These are phyloP conservation scores for Paracanthobrama guichenoti DNA, from an alignment of 2,113 vertebrate genomes.

Conservation along the genomic window DNA sequence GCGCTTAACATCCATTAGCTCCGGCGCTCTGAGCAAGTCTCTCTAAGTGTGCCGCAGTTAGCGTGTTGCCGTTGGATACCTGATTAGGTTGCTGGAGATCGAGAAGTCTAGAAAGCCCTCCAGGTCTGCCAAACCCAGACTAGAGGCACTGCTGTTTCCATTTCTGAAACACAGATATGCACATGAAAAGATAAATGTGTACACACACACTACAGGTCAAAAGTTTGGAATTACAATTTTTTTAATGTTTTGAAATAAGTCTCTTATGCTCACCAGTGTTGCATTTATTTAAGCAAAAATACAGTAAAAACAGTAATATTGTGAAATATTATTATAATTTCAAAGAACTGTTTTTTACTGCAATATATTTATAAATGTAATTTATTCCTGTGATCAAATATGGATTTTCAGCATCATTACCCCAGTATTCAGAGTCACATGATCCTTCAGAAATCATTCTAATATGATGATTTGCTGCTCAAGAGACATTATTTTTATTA, in stretches of 20 bases:
- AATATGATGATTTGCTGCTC: neutral
- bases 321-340: neutral
- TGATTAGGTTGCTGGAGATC: constrained; percentile 80
- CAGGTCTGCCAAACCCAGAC: constrained; percentile 88
- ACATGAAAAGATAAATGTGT: neutral
- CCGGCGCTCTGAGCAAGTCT: neutral
- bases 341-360: neutral
- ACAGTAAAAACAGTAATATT: neutral
- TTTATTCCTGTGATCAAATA: neutral
- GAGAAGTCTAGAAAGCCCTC: constrained; percentile 88
- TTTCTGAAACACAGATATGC: constrained; percentile 78
- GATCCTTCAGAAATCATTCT: neutral
- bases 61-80: constrained; percentile 73
- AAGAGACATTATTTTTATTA: no score
- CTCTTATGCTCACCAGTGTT: neutral
- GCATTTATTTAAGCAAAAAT: neutral
- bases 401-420: neutral
- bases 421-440: no score
- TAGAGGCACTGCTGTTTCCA: constrained; percentile 92
- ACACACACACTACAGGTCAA: neutral
- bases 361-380: neutral
- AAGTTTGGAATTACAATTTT: neutral
- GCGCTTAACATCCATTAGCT: constrained; percentile 17
- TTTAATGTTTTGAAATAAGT: neutral
- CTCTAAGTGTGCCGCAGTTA: constrained; percentile 6